phyloP scores from a whole-genome alignment of 1,140 invertebrate genomes.

The Drosophila orena region DNA sequence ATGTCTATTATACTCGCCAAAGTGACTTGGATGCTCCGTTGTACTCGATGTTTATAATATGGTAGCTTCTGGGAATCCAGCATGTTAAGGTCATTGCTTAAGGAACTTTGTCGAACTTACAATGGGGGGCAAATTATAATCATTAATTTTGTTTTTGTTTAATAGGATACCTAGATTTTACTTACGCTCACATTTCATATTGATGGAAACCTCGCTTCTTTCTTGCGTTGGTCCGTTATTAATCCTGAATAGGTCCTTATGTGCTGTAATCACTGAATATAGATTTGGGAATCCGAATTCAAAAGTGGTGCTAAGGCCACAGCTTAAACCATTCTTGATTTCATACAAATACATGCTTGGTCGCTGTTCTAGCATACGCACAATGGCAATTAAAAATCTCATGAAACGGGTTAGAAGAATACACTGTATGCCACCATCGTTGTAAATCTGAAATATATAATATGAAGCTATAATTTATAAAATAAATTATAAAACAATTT shows the following conservation, averaged over 20 bases:
- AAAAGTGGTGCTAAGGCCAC: constrained; percentile 62
- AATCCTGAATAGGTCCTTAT: constrained; percentile 85
- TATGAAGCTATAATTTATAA: not conserved
- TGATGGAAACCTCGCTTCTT: constrained; percentile 63
- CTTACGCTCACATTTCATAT: constrained; percentile 66
- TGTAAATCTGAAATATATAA: constrained; percentile 43
- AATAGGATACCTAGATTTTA: not conserved
- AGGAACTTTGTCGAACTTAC: not conserved
- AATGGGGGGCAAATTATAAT: not conserved
- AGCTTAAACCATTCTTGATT: constrained; percentile 63
- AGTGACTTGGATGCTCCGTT: constrained; percentile 40
- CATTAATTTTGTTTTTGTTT: not conserved
- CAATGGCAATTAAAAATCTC: constrained; percentile 68
- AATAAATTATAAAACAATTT: constrained; percentile 2
- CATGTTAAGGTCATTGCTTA: constrained; percentile 27
- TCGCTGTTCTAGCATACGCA: constrained; percentile 68
- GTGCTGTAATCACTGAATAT: constrained; percentile 85
- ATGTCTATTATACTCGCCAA: constrained; percentile 60
- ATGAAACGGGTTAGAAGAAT: constrained; percentile 70
- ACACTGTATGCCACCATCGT: constrained; percentile 40
- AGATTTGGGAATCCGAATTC: constrained; percentile 85
- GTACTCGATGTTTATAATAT: constrained; percentile 54
- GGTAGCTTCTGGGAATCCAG: constrained; percentile 54
- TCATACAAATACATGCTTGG: constrained; percentile 66
- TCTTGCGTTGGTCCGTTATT: constrained; percentile 66